Conservation (phyloP, 2,797 vertebrate species). For the Falco biarmicus region DNA sequence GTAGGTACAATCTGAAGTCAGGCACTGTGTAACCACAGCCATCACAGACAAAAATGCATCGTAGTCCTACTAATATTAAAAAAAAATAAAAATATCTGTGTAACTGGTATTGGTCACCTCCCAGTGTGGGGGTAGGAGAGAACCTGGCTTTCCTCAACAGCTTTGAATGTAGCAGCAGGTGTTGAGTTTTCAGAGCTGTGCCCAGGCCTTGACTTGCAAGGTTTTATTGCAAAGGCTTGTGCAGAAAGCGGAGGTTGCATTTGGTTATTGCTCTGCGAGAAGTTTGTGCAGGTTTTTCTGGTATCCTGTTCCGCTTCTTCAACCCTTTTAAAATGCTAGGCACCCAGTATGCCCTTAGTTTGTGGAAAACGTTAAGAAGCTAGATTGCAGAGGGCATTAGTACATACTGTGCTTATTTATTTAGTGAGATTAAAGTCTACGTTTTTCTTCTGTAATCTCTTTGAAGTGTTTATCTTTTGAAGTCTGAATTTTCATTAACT, state of each 20-base stretch:
- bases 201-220: not conserved
- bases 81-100: not conserved
- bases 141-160: not conserved
- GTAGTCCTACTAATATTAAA: not conserved
- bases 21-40: not conserved
- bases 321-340: not conserved
- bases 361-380: not conserved
- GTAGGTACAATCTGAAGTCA: not conserved
- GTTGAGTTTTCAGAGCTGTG: not conserved
- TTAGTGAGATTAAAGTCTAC: slow-evolving; percentile 66
- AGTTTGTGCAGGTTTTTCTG: not conserved
- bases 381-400: not conserved
- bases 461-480: slow-evolving; percentile 72
- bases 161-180: not conserved
- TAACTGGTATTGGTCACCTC: not conserved
- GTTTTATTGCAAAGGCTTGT: not conserved
- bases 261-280: not conserved
- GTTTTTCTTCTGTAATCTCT: slow-evolving; percentile 52
- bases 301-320: not conserved
- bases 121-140: too few species aligned
- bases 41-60: not conserved
- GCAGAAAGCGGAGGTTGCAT: not conserved
- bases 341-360: not conserved
- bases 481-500: slow-evolving; percentile 58
- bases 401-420: slow-evolving; percentile 34